phyloP scores from a whole-genome alignment of 2,797 vertebrate species.

The Sus cebifrons region DNA sequence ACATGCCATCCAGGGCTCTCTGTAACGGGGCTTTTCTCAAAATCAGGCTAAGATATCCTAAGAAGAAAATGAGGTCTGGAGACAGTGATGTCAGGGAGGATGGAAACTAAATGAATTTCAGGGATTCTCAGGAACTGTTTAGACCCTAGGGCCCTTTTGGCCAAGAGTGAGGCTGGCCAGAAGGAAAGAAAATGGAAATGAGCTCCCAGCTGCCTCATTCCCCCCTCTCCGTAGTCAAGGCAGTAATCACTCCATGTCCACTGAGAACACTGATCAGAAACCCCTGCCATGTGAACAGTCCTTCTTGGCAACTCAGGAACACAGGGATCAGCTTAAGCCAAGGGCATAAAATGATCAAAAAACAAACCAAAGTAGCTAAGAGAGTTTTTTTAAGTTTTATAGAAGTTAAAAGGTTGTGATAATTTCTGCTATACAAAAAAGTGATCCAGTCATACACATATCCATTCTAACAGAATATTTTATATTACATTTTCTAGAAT shows the following conservation, averaged over 20 bases:
- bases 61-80: constrained; percentile 11
- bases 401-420: no score
- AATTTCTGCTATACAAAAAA: no score
- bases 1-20: neutral
- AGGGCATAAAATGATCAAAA: neutral
- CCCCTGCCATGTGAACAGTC: neutral
- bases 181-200: neutral
- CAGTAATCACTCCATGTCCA: neutral
- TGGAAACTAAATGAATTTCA: neutral
- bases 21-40: neutral
- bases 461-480: neutral
- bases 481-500: neutral
- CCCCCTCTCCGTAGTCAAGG: neutral
- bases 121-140: neutral
- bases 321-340: neutral
- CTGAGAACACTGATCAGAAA: neutral
- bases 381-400: no score
- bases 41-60: neutral
- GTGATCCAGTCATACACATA: no score
- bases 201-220: neutral
- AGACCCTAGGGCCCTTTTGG: neutral
- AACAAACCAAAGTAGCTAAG: neutral
- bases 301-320: neutral
- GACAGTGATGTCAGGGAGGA: neutral
- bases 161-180: neutral